Evolutionary conservation across 2,113 vertebrate species (phyloP).

Genomic region (Megalops atlanticus): DNA sequence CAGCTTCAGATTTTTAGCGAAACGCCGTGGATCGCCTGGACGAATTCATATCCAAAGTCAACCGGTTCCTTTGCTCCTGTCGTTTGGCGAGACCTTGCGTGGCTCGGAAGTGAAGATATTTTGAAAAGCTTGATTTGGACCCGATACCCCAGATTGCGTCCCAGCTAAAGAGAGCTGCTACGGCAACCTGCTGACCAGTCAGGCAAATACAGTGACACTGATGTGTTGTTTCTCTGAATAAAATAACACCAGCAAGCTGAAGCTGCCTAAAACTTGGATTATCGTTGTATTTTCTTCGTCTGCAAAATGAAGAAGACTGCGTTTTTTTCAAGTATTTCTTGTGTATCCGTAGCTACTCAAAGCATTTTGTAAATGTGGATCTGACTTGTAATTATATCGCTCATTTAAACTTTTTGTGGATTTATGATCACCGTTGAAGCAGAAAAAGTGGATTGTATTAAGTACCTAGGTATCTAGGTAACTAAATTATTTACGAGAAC

Average conservation of each 20-base stretch:
- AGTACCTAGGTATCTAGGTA: not conserved
- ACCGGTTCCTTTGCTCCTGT: not conserved
- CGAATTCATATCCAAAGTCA: not conserved
- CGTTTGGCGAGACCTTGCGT: slow-evolving; percentile 14
- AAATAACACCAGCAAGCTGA: not conserved
- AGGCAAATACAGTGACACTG: not conserved
- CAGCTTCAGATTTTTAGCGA: not conserved
- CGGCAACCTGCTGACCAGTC: not conserved
- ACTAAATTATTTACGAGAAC: not conserved
- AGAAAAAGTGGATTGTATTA: slow-evolving; percentile 21
- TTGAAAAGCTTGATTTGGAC: slow-evolving; percentile 18
- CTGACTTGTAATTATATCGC: not conserved
- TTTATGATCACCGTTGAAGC: slow-evolving; percentile 26
- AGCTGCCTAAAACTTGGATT: not conserved
- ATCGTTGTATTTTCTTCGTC: not conserved
- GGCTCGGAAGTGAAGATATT: slow-evolving; percentile 23
- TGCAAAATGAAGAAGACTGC: not conserved
- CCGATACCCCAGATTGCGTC: slow-evolving; percentile 4
- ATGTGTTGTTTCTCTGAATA: not conserved
- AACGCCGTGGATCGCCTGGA: not conserved
- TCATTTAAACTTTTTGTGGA: slow-evolving; percentile 31
- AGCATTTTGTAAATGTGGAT: slow-evolving; percentile 8
- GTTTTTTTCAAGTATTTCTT: not conserved
- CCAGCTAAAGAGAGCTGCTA: not conserved
- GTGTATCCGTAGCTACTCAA: not conserved